These are phyloP conservation scores for Ectemnius continuus DNA, from an alignment of 2,888 invertebrate species.

Conservation along the genomic window DNA sequence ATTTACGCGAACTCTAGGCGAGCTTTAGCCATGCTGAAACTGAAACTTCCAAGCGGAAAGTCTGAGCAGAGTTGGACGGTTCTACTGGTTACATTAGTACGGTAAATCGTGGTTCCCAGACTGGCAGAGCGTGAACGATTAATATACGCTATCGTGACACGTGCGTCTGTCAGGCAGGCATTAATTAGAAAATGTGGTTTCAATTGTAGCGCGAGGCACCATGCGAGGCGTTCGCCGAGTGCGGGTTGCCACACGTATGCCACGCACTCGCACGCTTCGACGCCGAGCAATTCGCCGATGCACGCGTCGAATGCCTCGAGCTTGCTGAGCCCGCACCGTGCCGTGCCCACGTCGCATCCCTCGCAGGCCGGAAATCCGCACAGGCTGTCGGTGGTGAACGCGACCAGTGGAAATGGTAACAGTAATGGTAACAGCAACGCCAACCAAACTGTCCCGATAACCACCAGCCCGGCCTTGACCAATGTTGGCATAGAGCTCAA, in stretches of 20 bases:
- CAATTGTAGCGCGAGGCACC: constrained; percentile 68
- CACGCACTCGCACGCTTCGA: constrained; percentile 71
- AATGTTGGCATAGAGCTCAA: constrained; percentile 72
- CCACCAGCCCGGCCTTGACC: constrained; percentile 62
- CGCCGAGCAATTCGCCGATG: constrained; percentile 71
- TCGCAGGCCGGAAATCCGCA: constrained; percentile 67
- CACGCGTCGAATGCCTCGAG: constrained; percentile 70
- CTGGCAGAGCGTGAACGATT: too few species aligned
- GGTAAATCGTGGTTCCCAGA: too few species aligned
- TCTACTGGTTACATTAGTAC: too few species aligned
- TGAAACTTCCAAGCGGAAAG: too few species aligned
- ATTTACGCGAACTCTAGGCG: too few species aligned
- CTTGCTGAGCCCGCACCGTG: constrained; percentile 71
- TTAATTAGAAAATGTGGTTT: too few species aligned
- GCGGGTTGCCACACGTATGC: constrained; percentile 71
- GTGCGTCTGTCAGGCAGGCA: too few species aligned
- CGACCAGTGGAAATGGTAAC: constrained; percentile 61
- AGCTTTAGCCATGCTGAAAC: too few species aligned
- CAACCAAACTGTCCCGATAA: constrained; percentile 50
- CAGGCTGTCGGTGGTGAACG: constrained; percentile 59
- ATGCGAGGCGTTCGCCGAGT: constrained; percentile 73
- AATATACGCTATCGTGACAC: too few species aligned
- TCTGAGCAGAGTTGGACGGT: too few species aligned
- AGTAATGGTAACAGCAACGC: constrained; percentile 66
- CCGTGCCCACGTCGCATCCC: constrained; percentile 68